These are phyloP conservation scores for Propithecus coquereli DNA, from an alignment of 2,113 vertebrate genomes.

Conservation along the genomic window DNA sequence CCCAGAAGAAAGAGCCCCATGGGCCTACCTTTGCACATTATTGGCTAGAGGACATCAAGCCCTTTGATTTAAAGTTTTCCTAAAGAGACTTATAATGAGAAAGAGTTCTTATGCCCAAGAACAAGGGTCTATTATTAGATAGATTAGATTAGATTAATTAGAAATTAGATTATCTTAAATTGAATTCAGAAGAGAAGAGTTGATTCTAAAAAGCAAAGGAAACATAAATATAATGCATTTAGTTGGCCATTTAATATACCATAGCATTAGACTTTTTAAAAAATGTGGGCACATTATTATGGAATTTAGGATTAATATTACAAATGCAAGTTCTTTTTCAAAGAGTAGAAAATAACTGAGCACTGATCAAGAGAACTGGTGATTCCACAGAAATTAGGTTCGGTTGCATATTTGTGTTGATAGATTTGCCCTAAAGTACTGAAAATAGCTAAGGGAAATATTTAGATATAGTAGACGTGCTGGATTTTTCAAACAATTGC, in stretches of 20 bases:
- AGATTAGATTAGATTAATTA: slow-evolving; percentile 11
- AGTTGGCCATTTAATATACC: background rate
- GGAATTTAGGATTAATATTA: background rate
- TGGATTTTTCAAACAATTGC: background rate
- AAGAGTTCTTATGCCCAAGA: background rate
- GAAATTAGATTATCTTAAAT: slow-evolving; percentile 39
- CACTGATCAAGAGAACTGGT: background rate
- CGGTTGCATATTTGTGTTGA: background rate
- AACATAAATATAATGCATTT: background rate
- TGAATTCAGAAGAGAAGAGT: slow-evolving; percentile 27
- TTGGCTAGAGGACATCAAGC: background rate
- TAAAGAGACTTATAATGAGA: background rate
- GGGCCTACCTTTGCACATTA: background rate
- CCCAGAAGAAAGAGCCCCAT: background rate
- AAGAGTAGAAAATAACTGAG: background rate
- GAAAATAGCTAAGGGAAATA: background rate
- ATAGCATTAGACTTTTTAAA: background rate
- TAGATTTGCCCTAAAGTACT: background rate
- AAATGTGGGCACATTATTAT: background rate
- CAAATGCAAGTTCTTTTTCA: slow-evolving; percentile 5
- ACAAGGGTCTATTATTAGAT: background rate
- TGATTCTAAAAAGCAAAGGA: slow-evolving; percentile 25
- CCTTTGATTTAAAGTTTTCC: slow-evolving; percentile 6
- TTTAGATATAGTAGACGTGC: background rate
- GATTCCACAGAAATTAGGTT: background rate